phyloP scores from a whole-genome alignment of 2,888 invertebrate genomes.

The Apamea crenata region DNA sequence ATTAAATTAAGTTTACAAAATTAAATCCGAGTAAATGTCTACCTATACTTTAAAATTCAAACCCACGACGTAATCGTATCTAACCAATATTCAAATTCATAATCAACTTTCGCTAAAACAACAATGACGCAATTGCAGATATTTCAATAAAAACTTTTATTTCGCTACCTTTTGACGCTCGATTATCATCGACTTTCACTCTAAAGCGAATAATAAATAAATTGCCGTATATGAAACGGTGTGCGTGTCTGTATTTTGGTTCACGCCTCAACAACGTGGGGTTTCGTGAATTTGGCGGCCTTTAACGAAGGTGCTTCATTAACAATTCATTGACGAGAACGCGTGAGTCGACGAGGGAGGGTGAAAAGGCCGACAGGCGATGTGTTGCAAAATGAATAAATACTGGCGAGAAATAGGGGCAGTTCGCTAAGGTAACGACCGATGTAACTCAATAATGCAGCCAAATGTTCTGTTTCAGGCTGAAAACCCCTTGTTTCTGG shows the following conservation, averaged over 20 bases:
- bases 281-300: conserved; percentile 87
- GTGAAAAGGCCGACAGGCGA: conserved; percentile 87
- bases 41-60: conserved; percentile 33
- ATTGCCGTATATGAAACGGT: conserved; percentile 70
- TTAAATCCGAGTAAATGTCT: conserved; percentile 1
- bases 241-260: conserved; percentile 85
- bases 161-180: conserved; percentile 65
- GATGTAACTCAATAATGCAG: conserved; percentile 85
- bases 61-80: conserved; percentile 60
- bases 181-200: conserved; percentile 69
- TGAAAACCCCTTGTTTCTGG: conserved; percentile 60
- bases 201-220: conserved; percentile 70
- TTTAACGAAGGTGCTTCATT: conserved; percentile 86
- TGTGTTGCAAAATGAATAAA: conserved; percentile 90
- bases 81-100: conserved; percentile 53
- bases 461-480: conserved; percentile 67
- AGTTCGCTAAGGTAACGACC: conserved; percentile 86
- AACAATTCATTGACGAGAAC: conserved; percentile 86
- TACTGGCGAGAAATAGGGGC: conserved; percentile 89
- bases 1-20: background rate
- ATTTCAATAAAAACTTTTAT: conserved; percentile 62
- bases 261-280: conserved; percentile 81
- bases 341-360: conserved; percentile 82
- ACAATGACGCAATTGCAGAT: conserved; percentile 69
- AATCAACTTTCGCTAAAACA: conserved; percentile 68